These are phyloP conservation scores for Mercenaria mercenaria DNA, from an alignment of 1,140 invertebrate species.

Conservation along the genomic window DNA sequence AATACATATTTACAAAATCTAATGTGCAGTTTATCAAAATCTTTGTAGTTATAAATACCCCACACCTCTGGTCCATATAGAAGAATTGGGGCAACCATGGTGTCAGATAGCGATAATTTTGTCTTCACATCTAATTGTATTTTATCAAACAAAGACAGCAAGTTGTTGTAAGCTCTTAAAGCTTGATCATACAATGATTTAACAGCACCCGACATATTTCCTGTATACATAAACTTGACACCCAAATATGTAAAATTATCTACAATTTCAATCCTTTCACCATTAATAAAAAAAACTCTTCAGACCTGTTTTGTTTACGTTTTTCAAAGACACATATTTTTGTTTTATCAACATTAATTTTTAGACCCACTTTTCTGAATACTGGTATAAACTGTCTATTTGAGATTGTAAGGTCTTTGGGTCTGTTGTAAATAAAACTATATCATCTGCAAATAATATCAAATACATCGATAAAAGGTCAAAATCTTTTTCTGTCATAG, in stretches of 20 bases:
- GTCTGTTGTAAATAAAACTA: conserved; percentile 17
- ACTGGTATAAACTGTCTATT: neutral
- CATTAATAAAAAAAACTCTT: neutral
- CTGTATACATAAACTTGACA: conserved; percentile 29
- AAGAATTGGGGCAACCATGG: conserved; percentile 34
- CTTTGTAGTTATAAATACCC: conserved; percentile 31
- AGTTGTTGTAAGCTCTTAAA: conserved; percentile 8
- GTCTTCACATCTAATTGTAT: conserved; percentile 11
- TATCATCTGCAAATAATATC: conserved; percentile 35
- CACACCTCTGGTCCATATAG: conserved; percentile 51
- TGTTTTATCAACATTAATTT: conserved; percentile 27
- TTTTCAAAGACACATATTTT: conserved; percentile 48
- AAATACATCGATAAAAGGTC: neutral
- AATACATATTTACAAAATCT: conserved; percentile 36
- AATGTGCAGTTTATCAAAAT: conserved; percentile 35
- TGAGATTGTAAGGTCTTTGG: conserved; percentile 13
- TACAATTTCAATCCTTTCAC: neutral
- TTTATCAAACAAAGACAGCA: conserved; percentile 17
- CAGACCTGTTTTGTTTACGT: neutral
- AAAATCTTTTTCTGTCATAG: conserved; percentile 4
- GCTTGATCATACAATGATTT: conserved; percentile 3
- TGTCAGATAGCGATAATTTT: conserved; percentile 29
- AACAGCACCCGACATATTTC: conserved; percentile 4
- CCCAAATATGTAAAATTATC: conserved; percentile 5
- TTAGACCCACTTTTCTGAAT: conserved; percentile 26